These are phyloP conservation scores for Danio kyathit DNA, from an alignment of 2,797 vertebrate genomes.

Conservation along the genomic window DNA sequence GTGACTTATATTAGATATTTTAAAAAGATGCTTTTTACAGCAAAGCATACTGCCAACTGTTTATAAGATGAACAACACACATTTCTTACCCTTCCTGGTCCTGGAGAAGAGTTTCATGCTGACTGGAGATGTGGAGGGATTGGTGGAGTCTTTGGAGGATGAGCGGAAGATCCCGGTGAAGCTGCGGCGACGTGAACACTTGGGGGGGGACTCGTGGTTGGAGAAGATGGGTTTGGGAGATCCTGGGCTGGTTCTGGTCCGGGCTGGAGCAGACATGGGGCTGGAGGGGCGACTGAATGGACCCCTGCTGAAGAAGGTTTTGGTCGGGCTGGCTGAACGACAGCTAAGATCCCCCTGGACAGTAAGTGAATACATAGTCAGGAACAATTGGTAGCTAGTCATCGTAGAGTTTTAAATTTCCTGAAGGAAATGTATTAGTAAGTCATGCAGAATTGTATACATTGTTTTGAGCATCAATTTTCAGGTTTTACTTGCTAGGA, in stretches of 20 bases:
- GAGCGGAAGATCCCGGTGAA: slow-evolving; percentile 94
- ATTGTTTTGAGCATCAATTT: too few species aligned
- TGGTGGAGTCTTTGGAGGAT: slow-evolving; percentile 87
- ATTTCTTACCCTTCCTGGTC: slow-evolving; percentile 87
- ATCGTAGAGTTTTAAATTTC: neutral
- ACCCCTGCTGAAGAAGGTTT: slow-evolving; percentile 84
- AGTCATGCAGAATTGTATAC: too few species aligned
- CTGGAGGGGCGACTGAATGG: slow-evolving; percentile 87
- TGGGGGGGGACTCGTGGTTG: slow-evolving; percentile 86
- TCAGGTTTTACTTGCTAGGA: too few species aligned
- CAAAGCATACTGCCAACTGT: neutral
- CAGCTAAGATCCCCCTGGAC: slow-evolving; percentile 81
- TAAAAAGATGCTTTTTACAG: neutral
- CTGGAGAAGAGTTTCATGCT: slow-evolving; percentile 90
- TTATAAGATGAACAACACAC: neutral
- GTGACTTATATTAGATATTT: too few species aligned
- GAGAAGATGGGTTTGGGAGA: slow-evolving; percentile 88
- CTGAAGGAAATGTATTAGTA: neutral
- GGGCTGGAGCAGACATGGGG: slow-evolving; percentile 82
- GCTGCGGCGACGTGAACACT: slow-evolving; percentile 89
- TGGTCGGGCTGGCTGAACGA: slow-evolving; percentile 82
- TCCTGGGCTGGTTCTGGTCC: slow-evolving; percentile 82
- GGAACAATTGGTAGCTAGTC: neutral
- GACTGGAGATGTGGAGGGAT: slow-evolving; percentile 84
- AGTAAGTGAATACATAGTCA: slow-evolving; percentile 29